Evolutionary conservation across 2,797 vertebrate genomes (phyloP).

Genomic region (Poecilia wingei): DNA sequence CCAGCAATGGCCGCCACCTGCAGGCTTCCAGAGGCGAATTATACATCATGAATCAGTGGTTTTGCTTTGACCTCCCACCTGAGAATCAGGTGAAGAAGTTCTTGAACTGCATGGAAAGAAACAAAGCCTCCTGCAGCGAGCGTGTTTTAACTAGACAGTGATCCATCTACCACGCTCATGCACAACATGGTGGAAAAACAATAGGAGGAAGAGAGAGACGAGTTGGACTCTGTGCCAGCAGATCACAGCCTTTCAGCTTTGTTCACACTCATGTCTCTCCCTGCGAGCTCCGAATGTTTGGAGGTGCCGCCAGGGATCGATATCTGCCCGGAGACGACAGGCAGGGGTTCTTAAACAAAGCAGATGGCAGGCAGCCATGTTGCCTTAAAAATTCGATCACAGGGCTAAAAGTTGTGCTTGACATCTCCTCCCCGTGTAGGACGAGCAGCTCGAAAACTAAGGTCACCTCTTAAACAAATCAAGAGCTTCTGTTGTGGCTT

Average conservation of each 20-base stretch:
- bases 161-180: slow-evolving; percentile 61
- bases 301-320: slow-evolving; percentile 54
- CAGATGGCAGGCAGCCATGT: slow-evolving; percentile 7
- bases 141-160: slow-evolving; percentile 66
- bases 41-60: slow-evolving; percentile 24
- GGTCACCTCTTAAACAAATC: slow-evolving; percentile 43
- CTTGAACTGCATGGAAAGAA: slow-evolving; percentile 23
- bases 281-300: slow-evolving; percentile 9
- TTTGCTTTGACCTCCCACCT: slow-evolving; percentile 40
- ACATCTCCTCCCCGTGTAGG: slow-evolving; percentile 13
- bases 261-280: slow-evolving; percentile 64
- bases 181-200: slow-evolving; percentile 54
- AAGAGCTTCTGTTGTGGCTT: slow-evolving; percentile 29
- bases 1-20: slow-evolving; percentile 24
- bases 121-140: slow-evolving; percentile 48
- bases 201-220: slow-evolving; percentile 52
- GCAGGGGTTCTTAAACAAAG: slow-evolving; percentile 33
- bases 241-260: slow-evolving; percentile 51
- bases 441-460: slow-evolving; percentile 20
- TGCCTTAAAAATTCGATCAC: slow-evolving; percentile 32
- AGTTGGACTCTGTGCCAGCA: slow-evolving; percentile 54
- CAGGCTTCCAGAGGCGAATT: slow-evolving; percentile 18
- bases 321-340: slow-evolving; percentile 27
- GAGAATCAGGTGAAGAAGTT: slow-evolving; percentile 25
- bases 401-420: slow-evolving; percentile 14